Base-by-base conservation (phyloP, 2,113 vertebrate species). In the Anarrhichthys ocellatus region DNA sequence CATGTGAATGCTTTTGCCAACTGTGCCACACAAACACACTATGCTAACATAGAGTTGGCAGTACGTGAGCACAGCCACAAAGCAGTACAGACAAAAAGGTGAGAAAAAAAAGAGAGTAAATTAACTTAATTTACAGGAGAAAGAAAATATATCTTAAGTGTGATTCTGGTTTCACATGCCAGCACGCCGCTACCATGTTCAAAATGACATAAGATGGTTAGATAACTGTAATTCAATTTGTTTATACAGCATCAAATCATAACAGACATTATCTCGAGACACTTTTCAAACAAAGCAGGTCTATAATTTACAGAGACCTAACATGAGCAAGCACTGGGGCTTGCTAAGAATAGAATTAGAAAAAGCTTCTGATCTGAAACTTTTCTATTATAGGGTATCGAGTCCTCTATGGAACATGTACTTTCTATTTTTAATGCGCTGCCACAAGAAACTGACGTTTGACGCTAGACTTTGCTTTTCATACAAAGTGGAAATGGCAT, bases 1-100 rank as follows among this genome's bases (percentile, higher is more conserved):
- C 22, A 32, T 42, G 36, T 56, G 46, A 42, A 42, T 42, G 40
- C n/a, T 22, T 15, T 56, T 66, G 63, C 63, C 32, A 65, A 65
- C 15, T 42, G 36, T 67, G 34, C n/a, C 34, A 56, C 17, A 64
- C 46, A 65, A 76, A 64, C 73, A 65, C 34, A 65, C 10, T 56
- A 32, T 42, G 34, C 48, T 58, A 34, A 44, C 50, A 67, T n/a
- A 63, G 6, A 62, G 48, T 29, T 29, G 36, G 36, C n/a, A 54
- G 18, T 27, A 8, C 20, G 13, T 52, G 61, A 38, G 56, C 38
- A 36, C 34, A 34, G 48, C 34, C 62, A 56, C 9, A 13, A 27
- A 76, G n/a, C 44, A 46, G 44, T 10, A 46, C 44, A 46, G 14
- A 14, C 44, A 48, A 48, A 48, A 46, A 46, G 44, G 14, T 46